These are phyloP conservation scores for Pentalonia nigronervosa DNA, from an alignment of 1,140 invertebrate species.

Conservation along the genomic window DNA sequence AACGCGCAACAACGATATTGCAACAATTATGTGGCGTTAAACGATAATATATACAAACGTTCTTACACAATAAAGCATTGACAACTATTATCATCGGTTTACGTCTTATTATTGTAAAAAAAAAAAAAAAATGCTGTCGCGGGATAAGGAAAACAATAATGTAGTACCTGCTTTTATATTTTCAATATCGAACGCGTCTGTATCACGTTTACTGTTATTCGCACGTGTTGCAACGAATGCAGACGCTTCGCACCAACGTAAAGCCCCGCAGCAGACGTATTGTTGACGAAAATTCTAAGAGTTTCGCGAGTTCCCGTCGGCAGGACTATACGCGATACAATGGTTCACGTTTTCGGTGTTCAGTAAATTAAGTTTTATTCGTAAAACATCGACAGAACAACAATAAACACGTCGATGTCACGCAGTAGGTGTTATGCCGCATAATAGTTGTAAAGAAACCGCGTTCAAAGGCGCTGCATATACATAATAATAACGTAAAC, in stretches of 20 bases:
- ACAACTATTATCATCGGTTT: no score
- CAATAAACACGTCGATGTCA: not conserved
- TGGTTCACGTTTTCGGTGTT: not conserved
- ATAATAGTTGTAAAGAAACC: not conserved
- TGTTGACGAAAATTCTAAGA: not conserved
- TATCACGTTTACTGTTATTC: not conserved
- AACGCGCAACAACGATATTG: not conserved
- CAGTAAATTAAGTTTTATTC: not conserved
- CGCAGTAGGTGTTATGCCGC: not conserved
- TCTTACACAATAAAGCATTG: not conserved
- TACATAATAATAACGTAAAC: not conserved
- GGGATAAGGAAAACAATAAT: no score
- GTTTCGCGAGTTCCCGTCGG: not conserved
- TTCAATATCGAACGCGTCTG: not conserved
- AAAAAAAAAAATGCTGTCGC: no score
- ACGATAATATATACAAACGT: not conserved
- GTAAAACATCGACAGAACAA: not conserved
- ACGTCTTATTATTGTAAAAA: no score
- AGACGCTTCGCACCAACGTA: not conserved
- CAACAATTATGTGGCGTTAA: not conserved
- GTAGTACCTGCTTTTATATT: not conserved
- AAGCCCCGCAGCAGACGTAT: not conserved
- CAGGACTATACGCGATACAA: not conserved
- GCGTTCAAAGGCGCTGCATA: not conserved
- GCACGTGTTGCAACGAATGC: not conserved